Percentiles rank a stretch among this genome's conserved stretches.
phyloP scores from a whole-genome alignment of 2,797 vertebrate genomes.

The Choloepus didactylus region DNA sequence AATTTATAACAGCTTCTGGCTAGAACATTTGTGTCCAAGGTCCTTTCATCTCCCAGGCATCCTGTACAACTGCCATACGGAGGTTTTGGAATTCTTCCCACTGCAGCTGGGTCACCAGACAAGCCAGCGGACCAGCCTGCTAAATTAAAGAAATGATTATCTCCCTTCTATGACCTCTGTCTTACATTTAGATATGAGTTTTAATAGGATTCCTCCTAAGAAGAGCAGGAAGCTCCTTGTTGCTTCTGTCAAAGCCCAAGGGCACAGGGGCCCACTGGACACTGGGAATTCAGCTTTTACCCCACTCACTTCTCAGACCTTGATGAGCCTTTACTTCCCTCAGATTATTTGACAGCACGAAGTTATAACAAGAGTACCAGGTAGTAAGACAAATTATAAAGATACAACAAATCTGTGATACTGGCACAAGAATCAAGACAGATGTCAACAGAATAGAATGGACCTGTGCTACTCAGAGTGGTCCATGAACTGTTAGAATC shows the following conservation, averaged over 20 bases:
- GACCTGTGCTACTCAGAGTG: fast-evolving
- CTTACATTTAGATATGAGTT: neutral
- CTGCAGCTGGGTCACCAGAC: neutral
- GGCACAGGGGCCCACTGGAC: neutral
- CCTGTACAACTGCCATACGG: neutral
- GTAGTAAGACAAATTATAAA: fast-evolving
- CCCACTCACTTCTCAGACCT: neutral
- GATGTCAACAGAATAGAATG: fast-evolving
- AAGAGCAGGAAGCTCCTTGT: slow-evolving; percentile 57
- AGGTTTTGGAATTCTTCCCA: neutral
- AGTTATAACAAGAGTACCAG: neutral
- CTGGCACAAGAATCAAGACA: fast-evolving
- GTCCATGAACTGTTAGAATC: neutral
- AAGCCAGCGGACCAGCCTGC: neutral
- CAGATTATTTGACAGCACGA: neutral
- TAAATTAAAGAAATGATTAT: neutral
- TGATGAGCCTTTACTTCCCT: neutral
- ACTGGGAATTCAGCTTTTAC: neutral
- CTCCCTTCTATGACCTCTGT: slow-evolving; percentile 4
- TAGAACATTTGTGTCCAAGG: slow-evolving; percentile 39
- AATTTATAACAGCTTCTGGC: slow-evolving; percentile 58
- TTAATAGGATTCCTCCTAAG: slow-evolving; percentile 43
- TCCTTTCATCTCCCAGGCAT: slow-evolving; percentile 59
- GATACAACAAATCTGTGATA: fast-evolving
- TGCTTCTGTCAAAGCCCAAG: slow-evolving; percentile 65